phyloP scores from a whole-genome alignment of 1,140 invertebrate genomes.

The Lysiphlebus fabarum region DNA sequence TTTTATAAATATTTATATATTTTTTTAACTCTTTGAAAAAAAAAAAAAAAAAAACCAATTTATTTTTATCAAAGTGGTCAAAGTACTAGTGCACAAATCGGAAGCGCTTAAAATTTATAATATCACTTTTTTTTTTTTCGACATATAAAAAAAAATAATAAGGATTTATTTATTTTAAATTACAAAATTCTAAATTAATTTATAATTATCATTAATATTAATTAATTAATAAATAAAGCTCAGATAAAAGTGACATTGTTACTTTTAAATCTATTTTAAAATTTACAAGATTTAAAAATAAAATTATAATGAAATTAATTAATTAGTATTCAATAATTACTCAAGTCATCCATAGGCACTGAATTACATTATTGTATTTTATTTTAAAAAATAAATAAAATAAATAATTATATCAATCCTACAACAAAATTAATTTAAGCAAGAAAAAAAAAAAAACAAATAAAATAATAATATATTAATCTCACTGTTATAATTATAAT shows the following conservation, averaged over 20 bases:
- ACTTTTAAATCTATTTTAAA: too few species aligned
- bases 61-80: background rate
- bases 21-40: background rate
- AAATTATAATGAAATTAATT: too few species aligned
- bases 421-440: background rate
- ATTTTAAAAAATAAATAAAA: constrained; percentile 1
- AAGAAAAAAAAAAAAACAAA: constrained; percentile 9
- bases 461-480: background rate
- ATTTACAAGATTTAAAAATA: too few species aligned
- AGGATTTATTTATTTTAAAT: background rate
- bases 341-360: constrained; percentile 27
- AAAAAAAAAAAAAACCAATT: too few species aligned
- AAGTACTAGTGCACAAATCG: constrained; percentile 16
- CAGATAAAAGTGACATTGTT: too few species aligned
- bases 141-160: constrained; percentile 7
- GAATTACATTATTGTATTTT: constrained; percentile 24
- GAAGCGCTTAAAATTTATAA: constrained; percentile 20
- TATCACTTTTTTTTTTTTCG: background rate
- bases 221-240: background rate
- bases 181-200: background rate
- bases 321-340: too few species aligned
- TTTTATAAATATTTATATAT: constrained; percentile 2
- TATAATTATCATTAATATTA: constrained; percentile 1
- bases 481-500: background rate
- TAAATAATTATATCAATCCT: too few species aligned